phyloP scores from a whole-genome alignment of 2,888 invertebrate genomes.

The Rapana venosa region DNA sequence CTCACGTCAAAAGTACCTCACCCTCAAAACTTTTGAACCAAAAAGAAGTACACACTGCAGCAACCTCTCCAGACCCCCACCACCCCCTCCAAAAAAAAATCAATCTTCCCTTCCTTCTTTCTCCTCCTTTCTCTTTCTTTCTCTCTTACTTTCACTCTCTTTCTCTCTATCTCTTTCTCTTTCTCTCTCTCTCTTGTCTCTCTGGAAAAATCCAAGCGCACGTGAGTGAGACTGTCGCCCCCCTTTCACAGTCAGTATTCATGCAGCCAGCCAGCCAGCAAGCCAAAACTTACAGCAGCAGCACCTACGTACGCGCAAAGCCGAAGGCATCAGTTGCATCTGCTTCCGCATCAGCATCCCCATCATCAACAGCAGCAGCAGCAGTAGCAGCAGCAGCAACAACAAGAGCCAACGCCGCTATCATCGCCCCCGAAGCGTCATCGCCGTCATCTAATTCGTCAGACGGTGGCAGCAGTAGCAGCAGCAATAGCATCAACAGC shows the following conservation, averaged over 20 bases:
- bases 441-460: conserved; percentile 6
- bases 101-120: not conserved
- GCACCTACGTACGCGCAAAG: not conserved
- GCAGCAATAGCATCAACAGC: too few relatives aligned
- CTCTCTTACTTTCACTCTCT: not conserved
- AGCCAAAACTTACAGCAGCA: not conserved
- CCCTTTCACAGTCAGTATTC: too few relatives aligned
- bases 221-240: too few relatives aligned
- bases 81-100: too few relatives aligned
- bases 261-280: not conserved
- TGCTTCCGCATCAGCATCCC: not conserved
- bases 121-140: not conserved
- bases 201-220: not conserved
- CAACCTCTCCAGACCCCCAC: not conserved
- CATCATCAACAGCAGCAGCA: conserved; percentile 14
- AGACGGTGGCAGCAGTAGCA: not conserved
- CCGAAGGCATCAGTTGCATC: not conserved
- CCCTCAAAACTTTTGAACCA: not conserved
- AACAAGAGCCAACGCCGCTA: not conserved
- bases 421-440: not conserved
- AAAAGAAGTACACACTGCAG: not conserved
- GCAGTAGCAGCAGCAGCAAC: not conserved
- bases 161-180: not conserved
- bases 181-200: not conserved
- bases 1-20: not conserved